These are phyloP conservation scores for Porites evermanni DNA, from an alignment of 92 coral and sea anemone species.

Conservation along the genomic window DNA sequence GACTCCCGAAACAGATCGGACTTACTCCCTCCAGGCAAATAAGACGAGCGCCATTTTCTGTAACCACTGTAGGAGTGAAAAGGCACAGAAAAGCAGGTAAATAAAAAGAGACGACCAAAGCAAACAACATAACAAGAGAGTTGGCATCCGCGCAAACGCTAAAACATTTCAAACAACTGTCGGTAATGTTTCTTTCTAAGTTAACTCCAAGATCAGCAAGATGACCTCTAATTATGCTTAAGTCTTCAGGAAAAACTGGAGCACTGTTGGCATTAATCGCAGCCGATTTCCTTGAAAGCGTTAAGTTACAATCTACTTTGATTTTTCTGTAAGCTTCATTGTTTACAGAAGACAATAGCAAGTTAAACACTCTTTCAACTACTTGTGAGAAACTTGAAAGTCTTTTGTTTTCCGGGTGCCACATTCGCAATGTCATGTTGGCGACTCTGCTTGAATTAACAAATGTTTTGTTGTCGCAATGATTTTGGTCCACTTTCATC, in stretches of 20 bases:
- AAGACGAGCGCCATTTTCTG: neutral
- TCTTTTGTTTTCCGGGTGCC: neutral
- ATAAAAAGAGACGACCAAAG: neutral
- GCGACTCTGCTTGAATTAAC: slow-evolving; percentile 3
- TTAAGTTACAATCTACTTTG: neutral
- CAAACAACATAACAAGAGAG: too few species aligned
- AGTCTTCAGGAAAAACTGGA: too few species aligned
- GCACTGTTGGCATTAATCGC: neutral
- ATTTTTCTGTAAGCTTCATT: neutral
- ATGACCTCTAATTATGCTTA: too few species aligned
- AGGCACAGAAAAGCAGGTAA: neutral
- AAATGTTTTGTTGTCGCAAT: slow-evolving; percentile 1
- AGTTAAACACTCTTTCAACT: neutral
- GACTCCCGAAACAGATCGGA: neutral
- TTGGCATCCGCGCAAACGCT: too few species aligned
- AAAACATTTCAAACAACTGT: too few species aligned
- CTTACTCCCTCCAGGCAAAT: slow-evolving; percentile 1
- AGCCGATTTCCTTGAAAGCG: neutral
- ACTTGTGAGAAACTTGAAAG: neutral
- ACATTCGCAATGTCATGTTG: neutral
- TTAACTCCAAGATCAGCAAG: too few species aligned
- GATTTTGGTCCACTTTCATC: neutral
- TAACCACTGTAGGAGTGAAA: neutral
- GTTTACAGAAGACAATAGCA: too few species aligned
- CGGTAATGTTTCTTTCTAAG: too few species aligned